Percentiles rank a stretch among this genome's conserved stretches.
Conservation (phyloP, 1,140 invertebrate genomes). For the Saccostrea cuccullata region DNA sequence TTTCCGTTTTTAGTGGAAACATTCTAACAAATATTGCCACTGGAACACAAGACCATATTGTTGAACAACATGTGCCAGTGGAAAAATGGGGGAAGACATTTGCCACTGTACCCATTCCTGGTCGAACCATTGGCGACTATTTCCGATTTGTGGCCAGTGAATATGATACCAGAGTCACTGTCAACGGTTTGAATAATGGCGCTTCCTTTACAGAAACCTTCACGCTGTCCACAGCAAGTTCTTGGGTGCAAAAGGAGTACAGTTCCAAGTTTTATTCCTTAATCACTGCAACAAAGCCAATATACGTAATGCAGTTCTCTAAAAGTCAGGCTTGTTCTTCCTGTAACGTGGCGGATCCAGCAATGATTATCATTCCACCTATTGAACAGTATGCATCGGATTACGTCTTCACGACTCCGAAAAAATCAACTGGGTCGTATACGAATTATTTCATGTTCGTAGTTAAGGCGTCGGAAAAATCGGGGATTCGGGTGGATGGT, state of each 20-base stretch:
- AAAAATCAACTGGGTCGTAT: constrained; percentile 46
- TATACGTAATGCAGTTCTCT: constrained; percentile 49
- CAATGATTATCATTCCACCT: constrained; percentile 57
- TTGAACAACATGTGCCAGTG: constrained; percentile 67
- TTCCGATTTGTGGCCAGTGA: constrained; percentile 66
- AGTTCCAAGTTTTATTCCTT: constrained; percentile 42
- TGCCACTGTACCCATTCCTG: constrained; percentile 60
- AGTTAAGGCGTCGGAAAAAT: constrained; percentile 44
- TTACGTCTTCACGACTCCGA: constrained; percentile 59
- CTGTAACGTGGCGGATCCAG: constrained; percentile 50
- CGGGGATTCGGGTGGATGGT: constrained; percentile 54
- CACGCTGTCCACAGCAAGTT: constrained; percentile 15
- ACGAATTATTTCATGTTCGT: constrained; percentile 61
- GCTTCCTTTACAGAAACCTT: constrained; percentile 36
- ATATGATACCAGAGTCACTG: constrained; percentile 54
- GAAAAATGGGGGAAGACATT: constrained; percentile 70
- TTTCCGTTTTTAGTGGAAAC: constrained; percentile 44
- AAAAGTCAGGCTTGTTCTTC: constrained; percentile 48
- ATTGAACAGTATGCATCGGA: constrained; percentile 57
- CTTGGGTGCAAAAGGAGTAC: constrained; percentile 40
- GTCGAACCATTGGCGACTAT: constrained; percentile 62
- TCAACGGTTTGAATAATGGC: constrained; percentile 28
- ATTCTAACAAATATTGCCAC: constrained; percentile 50
- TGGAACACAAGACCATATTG: constrained; percentile 64
- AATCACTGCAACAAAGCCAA: constrained; percentile 45